phyloP scores from a whole-genome alignment of 1,140 invertebrate genomes.

The Drosophila ercepeae region DNA sequence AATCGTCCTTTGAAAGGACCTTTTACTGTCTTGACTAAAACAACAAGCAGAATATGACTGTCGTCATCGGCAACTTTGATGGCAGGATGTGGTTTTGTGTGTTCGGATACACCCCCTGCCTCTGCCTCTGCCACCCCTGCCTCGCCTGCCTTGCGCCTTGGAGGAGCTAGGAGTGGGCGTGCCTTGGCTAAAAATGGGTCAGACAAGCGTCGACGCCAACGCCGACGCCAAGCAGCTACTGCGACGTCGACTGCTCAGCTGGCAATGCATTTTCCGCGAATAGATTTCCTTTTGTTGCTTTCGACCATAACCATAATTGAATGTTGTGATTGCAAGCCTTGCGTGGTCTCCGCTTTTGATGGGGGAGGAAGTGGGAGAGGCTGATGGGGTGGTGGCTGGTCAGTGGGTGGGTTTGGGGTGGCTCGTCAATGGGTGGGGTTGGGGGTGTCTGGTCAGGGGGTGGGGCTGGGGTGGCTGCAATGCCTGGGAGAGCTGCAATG shows the following conservation, averaged over 20 bases:
- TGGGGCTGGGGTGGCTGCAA: background rate
- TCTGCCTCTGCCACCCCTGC: background rate
- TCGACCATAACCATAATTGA: slow-evolving; percentile 65
- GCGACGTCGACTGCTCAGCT: slow-evolving; percentile 2
- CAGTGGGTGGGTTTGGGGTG: background rate
- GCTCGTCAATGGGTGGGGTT: background rate
- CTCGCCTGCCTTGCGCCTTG: background rate
- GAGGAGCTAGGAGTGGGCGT: slow-evolving; percentile 29
- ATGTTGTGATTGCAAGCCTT: slow-evolving; percentile 58
- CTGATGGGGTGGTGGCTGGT: slow-evolving; percentile 9
- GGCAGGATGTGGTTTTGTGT: slow-evolving; percentile 60
- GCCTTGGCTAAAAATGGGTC: slow-evolving; percentile 40
- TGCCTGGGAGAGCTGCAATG: no score
- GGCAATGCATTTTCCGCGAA: slow-evolving; percentile 43
- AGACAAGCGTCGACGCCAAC: slow-evolving; percentile 19
- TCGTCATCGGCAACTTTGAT: slow-evolving; percentile 54
- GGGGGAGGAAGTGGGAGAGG: background rate
- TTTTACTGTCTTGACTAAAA: slow-evolving; percentile 1
- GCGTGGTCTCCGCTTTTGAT: background rate
- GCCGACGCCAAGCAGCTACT: background rate
- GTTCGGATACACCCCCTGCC: slow-evolving; percentile 4
- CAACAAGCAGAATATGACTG: slow-evolving; percentile 7
- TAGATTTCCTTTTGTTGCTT: slow-evolving; percentile 39
- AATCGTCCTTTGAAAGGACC: background rate
- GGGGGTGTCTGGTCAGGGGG: no score